Conservation (phyloP, 2,797 vertebrate species). For the Cossypha heuglini region DNA sequence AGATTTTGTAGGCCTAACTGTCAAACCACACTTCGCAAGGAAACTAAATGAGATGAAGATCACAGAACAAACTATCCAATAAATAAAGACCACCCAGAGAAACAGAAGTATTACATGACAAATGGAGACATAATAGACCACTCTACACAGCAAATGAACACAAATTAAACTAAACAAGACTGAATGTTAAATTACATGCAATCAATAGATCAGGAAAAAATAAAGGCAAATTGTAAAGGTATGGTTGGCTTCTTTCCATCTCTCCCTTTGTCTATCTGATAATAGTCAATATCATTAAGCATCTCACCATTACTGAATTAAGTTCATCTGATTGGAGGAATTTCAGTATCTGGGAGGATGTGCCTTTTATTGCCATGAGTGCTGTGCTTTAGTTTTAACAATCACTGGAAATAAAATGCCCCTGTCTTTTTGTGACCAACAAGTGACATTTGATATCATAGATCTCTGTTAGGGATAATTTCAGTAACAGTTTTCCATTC, state of each 20-base stretch:
- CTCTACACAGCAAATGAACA: not conserved
- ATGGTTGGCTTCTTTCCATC: not conserved
- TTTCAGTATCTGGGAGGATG: not conserved
- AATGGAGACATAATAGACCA: not conserved
- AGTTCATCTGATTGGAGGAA: not conserved
- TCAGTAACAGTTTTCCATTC: slow-evolving; percentile 35
- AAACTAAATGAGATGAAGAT: not conserved
- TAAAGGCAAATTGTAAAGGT: not conserved
- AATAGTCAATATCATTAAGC: not conserved
- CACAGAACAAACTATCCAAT: not conserved
- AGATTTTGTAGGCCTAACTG: not conserved
- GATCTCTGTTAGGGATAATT: slow-evolving; percentile 17
- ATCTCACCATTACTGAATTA: not conserved
- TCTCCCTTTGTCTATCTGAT: not conserved
- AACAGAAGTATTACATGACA: not conserved
- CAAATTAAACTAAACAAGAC: not conserved
- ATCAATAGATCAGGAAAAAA: not conserved
- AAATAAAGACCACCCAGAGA: not conserved
- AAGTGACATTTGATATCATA: slow-evolving; percentile 2
- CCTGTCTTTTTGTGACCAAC: not conserved
- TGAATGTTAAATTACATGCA: slow-evolving; percentile 5
- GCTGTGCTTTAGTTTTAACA: not conserved
- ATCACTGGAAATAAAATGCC: not conserved
- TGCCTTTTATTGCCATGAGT: not conserved
- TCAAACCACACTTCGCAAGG: not conserved